phyloP scores from a whole-genome alignment of 2,888 invertebrate species.

The Psococerastis gibbosa region DNA sequence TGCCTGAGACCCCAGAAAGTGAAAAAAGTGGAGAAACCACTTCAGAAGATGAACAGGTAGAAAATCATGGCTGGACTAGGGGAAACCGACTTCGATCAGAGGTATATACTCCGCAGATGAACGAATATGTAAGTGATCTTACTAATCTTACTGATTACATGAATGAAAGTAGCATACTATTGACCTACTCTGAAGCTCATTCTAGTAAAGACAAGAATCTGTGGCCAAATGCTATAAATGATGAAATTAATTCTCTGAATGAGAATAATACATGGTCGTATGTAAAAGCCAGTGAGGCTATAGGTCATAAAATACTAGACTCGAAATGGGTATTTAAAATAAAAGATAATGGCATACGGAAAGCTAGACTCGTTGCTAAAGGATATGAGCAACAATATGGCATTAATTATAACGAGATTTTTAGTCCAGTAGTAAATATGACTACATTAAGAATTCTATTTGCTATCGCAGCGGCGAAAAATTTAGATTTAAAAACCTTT shows the following conservation, averaged over 20 bases:
- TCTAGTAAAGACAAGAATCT: too few species aligned
- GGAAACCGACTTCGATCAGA: too few species aligned
- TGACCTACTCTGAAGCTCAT: too few species aligned
- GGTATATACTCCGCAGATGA: too few species aligned
- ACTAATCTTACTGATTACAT: background rate
- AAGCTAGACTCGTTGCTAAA: background rate
- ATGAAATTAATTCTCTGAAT: too few species aligned
- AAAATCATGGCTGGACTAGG: too few species aligned
- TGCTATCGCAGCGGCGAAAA: background rate
- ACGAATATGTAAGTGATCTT: too few species aligned
- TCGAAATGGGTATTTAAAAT: background rate
- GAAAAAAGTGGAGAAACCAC: too few species aligned
- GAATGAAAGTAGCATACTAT: background rate
- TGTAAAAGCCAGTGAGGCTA: background rate
- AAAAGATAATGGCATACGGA: background rate
- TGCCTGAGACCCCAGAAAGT: too few species aligned
- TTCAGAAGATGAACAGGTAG: too few species aligned
- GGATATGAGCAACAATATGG: background rate
- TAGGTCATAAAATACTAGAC: background rate
- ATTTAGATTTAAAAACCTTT: background rate
- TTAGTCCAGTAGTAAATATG: background rate
- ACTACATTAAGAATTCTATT: background rate
- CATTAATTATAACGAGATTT: background rate
- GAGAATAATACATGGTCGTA: too few species aligned
- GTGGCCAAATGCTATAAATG: too few species aligned